Base-by-base conservation (phyloP, 2,888 invertebrate species). In the Drosophila villosipedis region DNA sequence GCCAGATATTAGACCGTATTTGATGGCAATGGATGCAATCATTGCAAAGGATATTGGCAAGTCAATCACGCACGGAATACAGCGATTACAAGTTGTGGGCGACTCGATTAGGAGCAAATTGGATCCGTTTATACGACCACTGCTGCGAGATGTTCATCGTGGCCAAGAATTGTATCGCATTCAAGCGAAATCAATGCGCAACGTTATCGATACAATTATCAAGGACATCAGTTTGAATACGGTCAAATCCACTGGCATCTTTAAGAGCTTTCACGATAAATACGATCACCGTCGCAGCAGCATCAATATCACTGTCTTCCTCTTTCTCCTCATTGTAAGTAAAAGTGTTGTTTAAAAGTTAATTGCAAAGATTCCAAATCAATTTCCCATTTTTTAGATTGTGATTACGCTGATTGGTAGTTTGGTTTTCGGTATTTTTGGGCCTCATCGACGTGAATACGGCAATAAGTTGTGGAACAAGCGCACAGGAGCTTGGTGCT, bases 341-440 rank as follows among this genome's bases (percentile, higher is more conserved):
- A 16, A 9, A 16, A 25, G 28, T 2, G 0, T 12, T 22, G n/a
- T 9, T 19, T 1, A 19, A 39, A 37, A 39, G 1, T 28, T 19
- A 3, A 5, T 7, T 28, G 14, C 37, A 16, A 9, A 14, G 1
- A 41, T 14, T 19, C 3, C 1, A 30, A 6, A n/a, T 10, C 4
- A 9, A 1, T 55, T 68, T 16, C 1, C 16, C 0, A 35, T 35
- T 16, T 35, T 35, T 16, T 35, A 83, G 89, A 69, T 87, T 37
- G 22, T 78, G 0, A 4, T 68, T 14, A 28, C 71, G 0, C 47
- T 90, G 10, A 7, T 76, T 7, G 35, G 68, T 22, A 80, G 76
- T 0, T 39, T 90, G 6, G 10, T 82, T 0, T 83, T 73, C 6
- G 89, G 83, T 3, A 80, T 72, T 53, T 79, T 70, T 37, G 83